These are phyloP conservation scores for Bicyclus anynana DNA, from an alignment of 1,140 invertebrate genomes.

Conservation along the genomic window DNA sequence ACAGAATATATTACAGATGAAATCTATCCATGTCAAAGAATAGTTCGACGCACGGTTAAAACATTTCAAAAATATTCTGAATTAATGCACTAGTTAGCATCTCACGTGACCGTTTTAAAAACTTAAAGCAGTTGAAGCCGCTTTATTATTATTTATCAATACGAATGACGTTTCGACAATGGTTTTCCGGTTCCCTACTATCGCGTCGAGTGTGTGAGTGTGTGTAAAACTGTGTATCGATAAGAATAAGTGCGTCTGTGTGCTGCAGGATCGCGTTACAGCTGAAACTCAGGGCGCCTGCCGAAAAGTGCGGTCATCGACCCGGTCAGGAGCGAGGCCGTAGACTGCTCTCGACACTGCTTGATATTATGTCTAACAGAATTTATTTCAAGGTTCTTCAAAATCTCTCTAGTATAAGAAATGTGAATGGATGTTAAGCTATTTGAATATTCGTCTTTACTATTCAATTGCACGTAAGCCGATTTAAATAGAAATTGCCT, in stretches of 20 bases:
- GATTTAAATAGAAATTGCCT: too few species aligned
- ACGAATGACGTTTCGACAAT: constrained; percentile 39
- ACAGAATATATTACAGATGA: neutral
- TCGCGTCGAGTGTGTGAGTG: constrained; percentile 28
- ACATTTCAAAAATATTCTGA: constrained; percentile 8
- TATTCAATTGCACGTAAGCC: too few species aligned
- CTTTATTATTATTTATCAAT: constrained; percentile 30
- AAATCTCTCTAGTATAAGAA: neutral
- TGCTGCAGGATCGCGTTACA: constrained; percentile 70
- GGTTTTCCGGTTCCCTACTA: constrained; percentile 53
- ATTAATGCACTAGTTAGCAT: constrained; percentile 19
- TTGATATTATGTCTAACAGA: constrained; percentile 47
- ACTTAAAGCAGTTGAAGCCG: constrained; percentile 1
- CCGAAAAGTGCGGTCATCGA: constrained; percentile 72
- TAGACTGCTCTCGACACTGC: constrained; percentile 35
- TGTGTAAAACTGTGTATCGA: constrained; percentile 10
- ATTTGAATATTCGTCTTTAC: too few species aligned
- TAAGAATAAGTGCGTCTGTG: constrained; percentile 29
- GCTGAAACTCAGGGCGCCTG: constrained; percentile 72
- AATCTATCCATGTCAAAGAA: constrained; percentile 1
- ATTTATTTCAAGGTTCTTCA: constrained; percentile 27
- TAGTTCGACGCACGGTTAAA: constrained; percentile 5
- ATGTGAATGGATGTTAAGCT: too few species aligned
- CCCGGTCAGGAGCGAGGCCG: constrained; percentile 67
- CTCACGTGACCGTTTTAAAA: constrained; percentile 24